phyloP scores from a whole-genome alignment of 2,888 invertebrate genomes.

The Lepidonotus clava region DNA sequence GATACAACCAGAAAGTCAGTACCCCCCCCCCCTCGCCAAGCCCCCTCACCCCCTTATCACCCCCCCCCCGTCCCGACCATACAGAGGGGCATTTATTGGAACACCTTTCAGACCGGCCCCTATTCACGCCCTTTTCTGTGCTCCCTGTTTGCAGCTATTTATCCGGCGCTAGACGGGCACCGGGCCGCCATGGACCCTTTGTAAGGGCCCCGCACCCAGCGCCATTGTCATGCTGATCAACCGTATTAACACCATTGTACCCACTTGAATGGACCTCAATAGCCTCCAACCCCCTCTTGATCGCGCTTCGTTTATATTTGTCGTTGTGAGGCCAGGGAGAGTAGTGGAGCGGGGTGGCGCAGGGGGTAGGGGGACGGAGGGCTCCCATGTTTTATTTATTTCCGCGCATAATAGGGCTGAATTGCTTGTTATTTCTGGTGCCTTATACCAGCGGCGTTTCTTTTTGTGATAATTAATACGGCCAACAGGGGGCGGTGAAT shows the following conservation, averaged over 20 bases:
- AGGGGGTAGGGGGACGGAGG: background rate
- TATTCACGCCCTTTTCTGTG: constrained; percentile 37
- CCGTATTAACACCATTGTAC: constrained; percentile 49
- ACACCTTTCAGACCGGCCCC: constrained; percentile 37
- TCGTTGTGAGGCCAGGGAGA: constrained; percentile 22
- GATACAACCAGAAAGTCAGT: no score
- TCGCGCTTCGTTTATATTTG: constrained; percentile 53
- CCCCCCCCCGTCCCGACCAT: background rate
- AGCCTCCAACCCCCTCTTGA: constrained; percentile 45
- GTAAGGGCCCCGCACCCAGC: constrained; percentile 2
- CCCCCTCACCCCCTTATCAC: background rate
- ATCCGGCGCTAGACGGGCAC: background rate
- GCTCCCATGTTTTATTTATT: constrained; percentile 49
- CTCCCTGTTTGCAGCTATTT: constrained; percentile 48
- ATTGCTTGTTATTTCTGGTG: constrained; percentile 56
- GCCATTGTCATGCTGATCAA: constrained; percentile 52
- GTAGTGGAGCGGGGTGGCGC: background rate
- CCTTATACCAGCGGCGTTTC: constrained; percentile 44
- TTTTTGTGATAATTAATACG: constrained; percentile 54
- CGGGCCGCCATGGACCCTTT: constrained; percentile 1
- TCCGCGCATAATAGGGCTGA: constrained; percentile 43
- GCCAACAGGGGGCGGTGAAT: background rate
- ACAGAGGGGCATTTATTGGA: constrained; percentile 32
- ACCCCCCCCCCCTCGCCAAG: no score
- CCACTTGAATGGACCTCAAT: constrained; percentile 17